Evolutionary conservation across 2,113 vertebrate species (phyloP).

Genomic region (Penelope pileata): DNA sequence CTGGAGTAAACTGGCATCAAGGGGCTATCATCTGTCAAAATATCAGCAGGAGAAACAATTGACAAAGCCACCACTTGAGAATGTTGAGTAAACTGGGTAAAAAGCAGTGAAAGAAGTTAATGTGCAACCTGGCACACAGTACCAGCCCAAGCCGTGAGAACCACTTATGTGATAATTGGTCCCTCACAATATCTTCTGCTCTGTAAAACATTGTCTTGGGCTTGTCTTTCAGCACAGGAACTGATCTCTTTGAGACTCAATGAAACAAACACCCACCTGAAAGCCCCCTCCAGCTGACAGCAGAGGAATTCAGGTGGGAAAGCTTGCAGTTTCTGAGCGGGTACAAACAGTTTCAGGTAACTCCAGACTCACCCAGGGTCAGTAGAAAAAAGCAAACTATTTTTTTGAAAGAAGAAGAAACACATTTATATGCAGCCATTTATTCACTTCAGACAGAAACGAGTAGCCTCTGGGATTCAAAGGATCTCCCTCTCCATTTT

Average conservation of each 20-base stretch:
- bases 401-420: conserved; percentile 67
- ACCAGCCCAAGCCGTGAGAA: conserved; percentile 84
- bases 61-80: conserved; percentile 86
- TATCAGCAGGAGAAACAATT: conserved; percentile 82
- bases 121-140: conserved; percentile 81
- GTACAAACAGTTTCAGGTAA: conserved; percentile 77
- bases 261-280: conserved; percentile 79
- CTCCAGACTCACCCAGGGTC: conserved; percentile 68
- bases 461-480: conserved; percentile 18
- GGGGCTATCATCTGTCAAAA: conserved; percentile 83
- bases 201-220: conserved; percentile 77
- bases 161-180: conserved; percentile 80
- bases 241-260: conserved; percentile 77
- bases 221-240: conserved; percentile 86
- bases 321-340: conserved; percentile 70
- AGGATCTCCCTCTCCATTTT: background rate
- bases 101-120: conserved; percentile 84
- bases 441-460: conserved; percentile 51
- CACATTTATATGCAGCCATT: conserved; percentile 45
- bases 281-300: conserved; percentile 60
- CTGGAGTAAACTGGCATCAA: conserved; percentile 74
- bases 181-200: conserved; percentile 76
- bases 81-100: conserved; percentile 76
- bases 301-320: conserved; percentile 78
- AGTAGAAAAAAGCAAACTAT: background rate